Base-by-base conservation (phyloP, 2,797 vertebrate species). In the Poecilia picta region DNA sequence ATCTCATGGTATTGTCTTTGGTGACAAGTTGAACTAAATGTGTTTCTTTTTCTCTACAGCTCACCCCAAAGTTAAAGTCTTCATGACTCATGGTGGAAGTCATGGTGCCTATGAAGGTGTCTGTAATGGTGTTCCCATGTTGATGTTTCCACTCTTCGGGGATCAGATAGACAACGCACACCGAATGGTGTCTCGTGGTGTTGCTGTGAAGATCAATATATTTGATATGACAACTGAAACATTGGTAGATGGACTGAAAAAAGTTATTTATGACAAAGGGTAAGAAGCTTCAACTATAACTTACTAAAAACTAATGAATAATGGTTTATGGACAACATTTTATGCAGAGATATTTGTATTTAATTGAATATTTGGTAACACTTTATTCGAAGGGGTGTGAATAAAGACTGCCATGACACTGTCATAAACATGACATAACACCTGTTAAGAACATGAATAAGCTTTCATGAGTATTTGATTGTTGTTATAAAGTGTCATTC, bases 51-150 rank as follows among this genome's bases (percentile, higher is more conserved):
- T 8, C 43, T 73, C 72, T 49, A 15, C 83, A 96, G 96, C 90
- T 23, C 98, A 99, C 85, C 97, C 97, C 2, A 98, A 98, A 83
- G 93, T 95, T 10, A 97, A 95, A 55, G 95, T 95, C 72, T 99
- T 99, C 72, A 97, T 99, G 74, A 97, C 97, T 10, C 98, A 99
- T 0, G 96, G 97, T 7, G 98, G 98, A 1, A 96, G 95, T 5
- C 98, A 99, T 0, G 96, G 98, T 0, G 73, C 98, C 74, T 99
- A 98, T 0, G 98, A 99, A 88, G 95, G 96, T 0, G 95, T 99
- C 80, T 99, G 97, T 90, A 97, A 98, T 0, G 97, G 90, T 0
- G 96, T 99, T 5, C 98, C 98, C 1, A 97, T 99, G 98, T 90
- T 99, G 81, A 93, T 98, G 93, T 89, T 99, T 86, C 98, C 98